Percentiles rank a stretch among this genome's conserved stretches.
phyloP scores from a whole-genome alignment of 2,888 invertebrate genomes.

The Drosophila engyochracea region DNA sequence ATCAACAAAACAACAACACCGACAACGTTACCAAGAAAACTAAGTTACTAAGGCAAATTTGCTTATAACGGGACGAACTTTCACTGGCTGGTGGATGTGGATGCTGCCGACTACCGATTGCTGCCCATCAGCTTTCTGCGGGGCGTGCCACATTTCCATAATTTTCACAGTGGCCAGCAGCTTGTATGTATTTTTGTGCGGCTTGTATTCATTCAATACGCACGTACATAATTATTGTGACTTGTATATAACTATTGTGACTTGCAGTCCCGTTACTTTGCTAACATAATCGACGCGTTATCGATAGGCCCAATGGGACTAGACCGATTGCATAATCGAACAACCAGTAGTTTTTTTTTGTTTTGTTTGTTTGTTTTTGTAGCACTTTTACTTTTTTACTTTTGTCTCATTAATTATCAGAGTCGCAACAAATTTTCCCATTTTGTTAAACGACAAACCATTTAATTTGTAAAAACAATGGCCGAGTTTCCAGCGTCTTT shows the following conservation, averaged over 20 bases:
- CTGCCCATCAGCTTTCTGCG: constrained; percentile 34
- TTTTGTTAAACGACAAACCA: constrained; percentile 62
- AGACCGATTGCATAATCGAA: constrained; percentile 26
- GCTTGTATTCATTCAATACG: background rate
- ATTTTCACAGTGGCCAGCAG: constrained; percentile 38
- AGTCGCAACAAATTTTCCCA: constrained; percentile 42
- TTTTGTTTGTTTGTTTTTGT: constrained; percentile 1
- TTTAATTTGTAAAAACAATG: constrained; percentile 34
- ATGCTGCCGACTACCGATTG: constrained; percentile 14
- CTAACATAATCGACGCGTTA: constrained; percentile 15
- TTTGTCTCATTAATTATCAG: constrained; percentile 70
- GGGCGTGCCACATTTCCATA: constrained; percentile 55
- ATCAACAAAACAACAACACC: constrained; percentile 30
- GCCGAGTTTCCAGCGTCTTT: constrained; percentile 16
- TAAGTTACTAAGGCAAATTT: constrained; percentile 80
- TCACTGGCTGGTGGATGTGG: constrained; percentile 60
- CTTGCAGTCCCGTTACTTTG: constrained; percentile 30
- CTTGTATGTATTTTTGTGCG: background rate
- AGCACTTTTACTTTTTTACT: constrained; percentile 75
- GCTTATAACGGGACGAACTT: constrained; percentile 77
- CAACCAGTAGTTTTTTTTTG: constrained; percentile 9
- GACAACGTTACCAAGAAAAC: constrained; percentile 51
- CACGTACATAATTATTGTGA: background rate
- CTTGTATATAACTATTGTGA: constrained; percentile 12
- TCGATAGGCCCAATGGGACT: constrained; percentile 31